These are phyloP conservation scores for Erythrolamprus reginae DNA, from an alignment of 2,113 vertebrate species.

Conservation along the genomic window DNA sequence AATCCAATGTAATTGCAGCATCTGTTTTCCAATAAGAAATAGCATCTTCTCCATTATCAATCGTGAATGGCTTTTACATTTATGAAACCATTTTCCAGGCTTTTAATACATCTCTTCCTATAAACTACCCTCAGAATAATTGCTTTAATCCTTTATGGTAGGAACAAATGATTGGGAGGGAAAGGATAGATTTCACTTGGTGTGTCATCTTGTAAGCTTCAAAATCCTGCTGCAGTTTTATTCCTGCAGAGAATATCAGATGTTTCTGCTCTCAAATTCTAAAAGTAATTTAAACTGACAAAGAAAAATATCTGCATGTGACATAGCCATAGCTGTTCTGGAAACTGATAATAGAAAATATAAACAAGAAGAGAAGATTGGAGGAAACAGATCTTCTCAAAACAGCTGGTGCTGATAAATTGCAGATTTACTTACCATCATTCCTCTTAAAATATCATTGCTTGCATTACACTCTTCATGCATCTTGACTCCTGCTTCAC, in stretches of 20 bases:
- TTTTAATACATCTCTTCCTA: background rate
- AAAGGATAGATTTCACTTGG: background rate
- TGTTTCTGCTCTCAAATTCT: background rate
- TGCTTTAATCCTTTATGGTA: constrained; percentile 28
- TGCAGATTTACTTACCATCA: background rate
- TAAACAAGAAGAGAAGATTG: background rate
- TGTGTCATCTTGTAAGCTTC: constrained; percentile 15
- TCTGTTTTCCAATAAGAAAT: constrained; percentile 14
- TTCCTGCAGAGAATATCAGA: background rate
- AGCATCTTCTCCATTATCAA: constrained; percentile 1
- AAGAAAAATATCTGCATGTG: background rate
- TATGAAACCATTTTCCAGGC: background rate
- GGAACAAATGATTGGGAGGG: constrained; percentile 11
- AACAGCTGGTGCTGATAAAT: background rate
- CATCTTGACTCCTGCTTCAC: background rate
- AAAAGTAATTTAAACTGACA: background rate
- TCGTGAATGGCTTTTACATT: constrained; percentile 27
- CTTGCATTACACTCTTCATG: background rate
- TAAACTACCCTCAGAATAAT: constrained; percentile 9
- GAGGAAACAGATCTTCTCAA: background rate
- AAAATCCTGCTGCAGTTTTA: background rate
- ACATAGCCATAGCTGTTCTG: background rate
- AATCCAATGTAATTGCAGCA: constrained; percentile 21
- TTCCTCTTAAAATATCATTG: background rate
- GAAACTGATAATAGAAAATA: background rate